Evolutionary conservation across 23 tunicate genomes (phyloP).

Genomic region (Ascidia mentula): DNA sequence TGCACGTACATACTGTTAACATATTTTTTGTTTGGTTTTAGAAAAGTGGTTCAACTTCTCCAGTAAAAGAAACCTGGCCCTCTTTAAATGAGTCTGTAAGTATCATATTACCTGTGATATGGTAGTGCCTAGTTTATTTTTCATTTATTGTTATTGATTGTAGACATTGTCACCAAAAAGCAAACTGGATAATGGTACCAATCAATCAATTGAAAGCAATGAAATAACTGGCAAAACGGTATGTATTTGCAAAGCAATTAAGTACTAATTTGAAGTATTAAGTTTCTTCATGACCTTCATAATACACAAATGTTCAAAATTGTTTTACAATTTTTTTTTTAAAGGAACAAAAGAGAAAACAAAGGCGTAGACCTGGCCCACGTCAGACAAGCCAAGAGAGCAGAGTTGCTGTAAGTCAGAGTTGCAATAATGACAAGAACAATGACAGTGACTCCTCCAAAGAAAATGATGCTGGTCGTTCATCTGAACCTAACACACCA

Average conservation of each 20-base stretch:
- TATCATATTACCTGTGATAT: background rate
- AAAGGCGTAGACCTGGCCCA: background rate
- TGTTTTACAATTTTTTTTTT: background rate
- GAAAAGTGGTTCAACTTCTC: background rate
- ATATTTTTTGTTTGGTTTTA: background rate
- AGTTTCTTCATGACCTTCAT: background rate
- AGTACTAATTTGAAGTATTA: background rate
- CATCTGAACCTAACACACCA: conserved; percentile 72
- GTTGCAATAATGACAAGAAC: conserved; percentile 12
- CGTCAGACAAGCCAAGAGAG: conserved; percentile 3
- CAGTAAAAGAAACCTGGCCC: conserved; percentile 63
- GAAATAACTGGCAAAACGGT: background rate
- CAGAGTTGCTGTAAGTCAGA: background rate
- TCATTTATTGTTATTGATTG: background rate
- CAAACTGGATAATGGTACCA: background rate
- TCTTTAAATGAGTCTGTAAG: conserved; percentile 66
- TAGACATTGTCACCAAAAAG: background rate
- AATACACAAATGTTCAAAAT: background rate
- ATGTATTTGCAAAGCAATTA: background rate
- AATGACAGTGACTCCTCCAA: conserved; percentile 49
- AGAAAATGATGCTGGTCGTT: conserved; percentile 41
- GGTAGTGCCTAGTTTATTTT: background rate
- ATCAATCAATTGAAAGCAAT: background rate
- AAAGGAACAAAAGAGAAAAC: conserved; percentile 21
- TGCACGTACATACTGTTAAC: background rate